These are phyloP conservation scores for Dynastes tityus DNA, from an alignment of 2,888 invertebrate species.

Conservation along the genomic window DNA sequence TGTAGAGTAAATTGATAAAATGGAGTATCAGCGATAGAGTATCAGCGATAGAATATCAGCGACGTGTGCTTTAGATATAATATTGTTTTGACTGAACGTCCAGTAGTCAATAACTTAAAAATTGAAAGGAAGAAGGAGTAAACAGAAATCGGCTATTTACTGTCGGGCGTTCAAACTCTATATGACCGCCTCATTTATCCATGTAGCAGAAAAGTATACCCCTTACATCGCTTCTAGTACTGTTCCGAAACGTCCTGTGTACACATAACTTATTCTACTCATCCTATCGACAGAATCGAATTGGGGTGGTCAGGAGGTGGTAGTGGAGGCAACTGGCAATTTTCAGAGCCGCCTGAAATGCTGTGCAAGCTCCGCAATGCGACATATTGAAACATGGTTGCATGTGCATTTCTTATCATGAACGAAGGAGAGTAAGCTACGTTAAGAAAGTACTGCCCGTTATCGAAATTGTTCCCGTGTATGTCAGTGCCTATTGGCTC, in stretches of 20 bases:
- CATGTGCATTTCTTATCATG: slow-evolving; percentile 61
- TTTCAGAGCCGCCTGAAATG: slow-evolving; percentile 55
- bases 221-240: slow-evolving; percentile 12
- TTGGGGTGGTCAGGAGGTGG: slow-evolving; percentile 10
- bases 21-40: too few species aligned
- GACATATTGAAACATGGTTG: slow-evolving; percentile 67
- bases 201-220: neutral
- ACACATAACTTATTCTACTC: slow-evolving; percentile 44
- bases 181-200: slow-evolving; percentile 4
- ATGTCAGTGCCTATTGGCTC: slow-evolving; percentile 53
- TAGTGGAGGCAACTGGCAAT: slow-evolving; percentile 52
- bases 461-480: slow-evolving; percentile 55
- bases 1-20: too few species aligned
- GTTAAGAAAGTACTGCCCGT: slow-evolving; percentile 38
- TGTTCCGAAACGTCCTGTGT: slow-evolving; percentile 9
- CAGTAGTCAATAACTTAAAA: slow-evolving; percentile 19
- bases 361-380: slow-evolving; percentile 64
- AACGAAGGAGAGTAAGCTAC: slow-evolving; percentile 49
- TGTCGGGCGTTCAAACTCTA: slow-evolving; percentile 11
- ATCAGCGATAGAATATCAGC: too few species aligned
- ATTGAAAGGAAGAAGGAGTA: slow-evolving; percentile 5
- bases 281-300: slow-evolving; percentile 30
- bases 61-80: neutral
- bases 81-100: slow-evolving; percentile 8
- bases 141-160: slow-evolving; percentile 29